A percentile compares a stretch with the other conserved stretches of the same genome.
Conservation (phyloP, 1,140 invertebrate species). For the Pachypsylla venusta region DNA sequence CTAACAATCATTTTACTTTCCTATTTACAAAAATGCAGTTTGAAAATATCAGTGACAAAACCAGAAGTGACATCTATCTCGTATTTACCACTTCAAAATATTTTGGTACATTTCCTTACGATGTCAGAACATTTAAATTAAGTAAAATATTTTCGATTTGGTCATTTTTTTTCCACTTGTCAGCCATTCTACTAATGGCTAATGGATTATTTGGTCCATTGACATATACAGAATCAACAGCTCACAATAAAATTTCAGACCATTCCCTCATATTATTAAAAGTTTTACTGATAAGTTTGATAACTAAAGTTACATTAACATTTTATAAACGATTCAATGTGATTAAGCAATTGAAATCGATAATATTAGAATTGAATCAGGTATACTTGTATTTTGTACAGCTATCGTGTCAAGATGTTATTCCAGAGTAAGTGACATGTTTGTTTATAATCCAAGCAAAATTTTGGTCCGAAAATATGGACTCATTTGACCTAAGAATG, state of each 20-base stretch:
- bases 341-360: background rate
- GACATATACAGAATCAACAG: too few species aligned
- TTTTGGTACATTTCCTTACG: background rate
- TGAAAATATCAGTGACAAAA: background rate
- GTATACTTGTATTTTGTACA: background rate
- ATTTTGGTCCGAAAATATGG: too few species aligned
- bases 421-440: constrained; percentile 1
- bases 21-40: too few species aligned
- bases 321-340: background rate
- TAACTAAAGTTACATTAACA: background rate
- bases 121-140: background rate
- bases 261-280: background rate
- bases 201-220: too few species aligned
- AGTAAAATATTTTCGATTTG: background rate
- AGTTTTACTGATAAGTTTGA: background rate
- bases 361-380: background rate
- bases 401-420: background rate
- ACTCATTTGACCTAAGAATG: too few species aligned
- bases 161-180: background rate
- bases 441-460: too few species aligned
- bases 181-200: background rate
- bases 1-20: too few species aligned
- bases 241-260: background rate
- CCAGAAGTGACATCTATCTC: background rate
- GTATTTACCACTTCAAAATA: background rate